phyloP scores from a whole-genome alignment of 2,888 invertebrate species.

The Acleris emargana region DNA sequence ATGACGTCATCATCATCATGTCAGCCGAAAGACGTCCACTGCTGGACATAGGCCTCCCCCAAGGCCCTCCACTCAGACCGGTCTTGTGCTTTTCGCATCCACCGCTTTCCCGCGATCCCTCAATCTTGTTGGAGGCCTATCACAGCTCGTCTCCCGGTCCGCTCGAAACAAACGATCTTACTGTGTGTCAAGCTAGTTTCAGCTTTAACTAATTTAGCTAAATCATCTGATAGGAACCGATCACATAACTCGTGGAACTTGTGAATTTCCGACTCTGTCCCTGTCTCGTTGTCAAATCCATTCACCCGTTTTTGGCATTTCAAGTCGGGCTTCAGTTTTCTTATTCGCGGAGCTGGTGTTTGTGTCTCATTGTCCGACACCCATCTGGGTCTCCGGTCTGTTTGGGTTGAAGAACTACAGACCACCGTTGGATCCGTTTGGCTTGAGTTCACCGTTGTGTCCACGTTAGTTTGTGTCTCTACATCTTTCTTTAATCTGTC shows the following conservation, averaged over 20 bases:
- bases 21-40: too few relatives aligned
- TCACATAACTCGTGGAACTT: slow-evolving; percentile 14
- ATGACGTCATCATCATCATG: too few relatives aligned
- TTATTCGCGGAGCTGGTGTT: neutral
- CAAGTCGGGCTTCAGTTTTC: neutral
- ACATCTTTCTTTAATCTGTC: neutral
- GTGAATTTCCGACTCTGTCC: neutral
- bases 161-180: too few relatives aligned
- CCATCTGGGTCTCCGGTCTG: neutral
- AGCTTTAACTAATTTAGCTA: slow-evolving; percentile 14
- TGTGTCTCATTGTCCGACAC: neutral
- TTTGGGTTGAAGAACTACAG: neutral
- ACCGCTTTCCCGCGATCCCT: too few relatives aligned
- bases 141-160: too few relatives aligned
- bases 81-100: too few relatives aligned
- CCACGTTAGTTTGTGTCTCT: neutral
- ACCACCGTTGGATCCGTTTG: neutral
- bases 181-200: slow-evolving; percentile 1
- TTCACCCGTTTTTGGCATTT: neutral
- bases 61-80: too few relatives aligned
- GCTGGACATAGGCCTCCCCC: too few relatives aligned
- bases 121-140: too few relatives aligned
- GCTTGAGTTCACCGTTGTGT: neutral
- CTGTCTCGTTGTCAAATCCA: neutral
- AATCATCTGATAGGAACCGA: neutral